A percentile compares a stretch with the other conserved stretches of the same genome.
Evolutionary conservation across 2,113 vertebrate genomes (phyloP).

Genomic region (Hiodon tergisus): DNA sequence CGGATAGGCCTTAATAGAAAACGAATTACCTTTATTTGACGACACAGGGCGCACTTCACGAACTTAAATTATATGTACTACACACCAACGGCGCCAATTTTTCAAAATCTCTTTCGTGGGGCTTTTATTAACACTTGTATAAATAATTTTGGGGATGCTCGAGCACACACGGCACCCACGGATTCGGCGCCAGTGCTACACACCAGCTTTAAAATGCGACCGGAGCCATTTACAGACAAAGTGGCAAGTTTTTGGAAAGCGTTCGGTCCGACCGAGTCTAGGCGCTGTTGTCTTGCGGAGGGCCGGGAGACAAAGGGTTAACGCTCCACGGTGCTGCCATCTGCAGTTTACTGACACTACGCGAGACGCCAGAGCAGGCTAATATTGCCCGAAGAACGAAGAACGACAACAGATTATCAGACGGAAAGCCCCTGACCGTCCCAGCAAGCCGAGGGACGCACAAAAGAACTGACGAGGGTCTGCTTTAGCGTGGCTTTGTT

Average conservation of each 20-base stretch:
- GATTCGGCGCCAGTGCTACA: too few relatives aligned
- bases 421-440: neutral
- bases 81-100: too few relatives aligned
- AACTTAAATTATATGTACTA: too few relatives aligned
- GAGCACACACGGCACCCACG: too few relatives aligned
- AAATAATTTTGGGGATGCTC: too few relatives aligned
- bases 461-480: neutral
- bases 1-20: too few relatives aligned
- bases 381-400: slow-evolving; percentile 6
- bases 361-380: neutral
- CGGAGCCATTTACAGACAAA: neutral
- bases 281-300: neutral
- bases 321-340: neutral
- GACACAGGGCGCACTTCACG: too few relatives aligned
- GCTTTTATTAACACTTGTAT: too few relatives aligned
- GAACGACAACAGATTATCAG: neutral
- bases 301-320: slow-evolving; percentile 7
- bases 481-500: slow-evolving; percentile 10
- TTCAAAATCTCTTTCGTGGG: too few relatives aligned
- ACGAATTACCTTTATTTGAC: too few relatives aligned
- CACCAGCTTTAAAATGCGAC: neutral
- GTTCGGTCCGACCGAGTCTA: neutral
- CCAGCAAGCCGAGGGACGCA: neutral
- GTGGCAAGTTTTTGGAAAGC: neutral
- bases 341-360: slow-evolving; percentile 5